Percentiles rank a stretch among this genome's conserved stretches.
These are phyloP conservation scores for Spisula solida DNA, from an alignment of 2,888 invertebrate genomes.

Conservation along the genomic window DNA sequence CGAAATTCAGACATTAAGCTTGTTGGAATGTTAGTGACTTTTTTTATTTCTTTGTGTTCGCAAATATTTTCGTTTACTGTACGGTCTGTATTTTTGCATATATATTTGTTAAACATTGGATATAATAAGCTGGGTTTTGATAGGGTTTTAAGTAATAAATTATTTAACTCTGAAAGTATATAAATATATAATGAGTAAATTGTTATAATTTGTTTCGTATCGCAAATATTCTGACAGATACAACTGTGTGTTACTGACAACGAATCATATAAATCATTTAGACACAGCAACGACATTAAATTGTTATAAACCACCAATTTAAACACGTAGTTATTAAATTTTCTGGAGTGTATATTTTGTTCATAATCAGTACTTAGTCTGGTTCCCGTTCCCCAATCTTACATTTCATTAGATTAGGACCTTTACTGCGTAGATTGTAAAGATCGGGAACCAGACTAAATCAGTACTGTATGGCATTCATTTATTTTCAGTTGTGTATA, in stretches of 20 bases:
- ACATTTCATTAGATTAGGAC: no score
- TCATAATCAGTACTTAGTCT: background rate
- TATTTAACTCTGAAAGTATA: background rate
- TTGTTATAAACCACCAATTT: conserved; percentile 4
- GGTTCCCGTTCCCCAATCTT: no score
- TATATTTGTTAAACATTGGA: no score
- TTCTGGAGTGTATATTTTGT: background rate
- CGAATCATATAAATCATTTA: background rate
- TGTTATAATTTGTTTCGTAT: background rate
- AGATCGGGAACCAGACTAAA: no score
- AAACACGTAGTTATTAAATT: background rate
- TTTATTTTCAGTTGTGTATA: background rate
- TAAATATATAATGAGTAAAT: background rate
- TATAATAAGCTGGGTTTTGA: background rate
- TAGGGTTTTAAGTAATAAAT: background rate
- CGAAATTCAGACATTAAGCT: no score
- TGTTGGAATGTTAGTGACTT: no score
- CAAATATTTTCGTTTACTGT: no score
- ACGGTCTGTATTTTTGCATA: no score
- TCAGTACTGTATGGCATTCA: background rate
- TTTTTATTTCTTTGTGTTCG: no score
- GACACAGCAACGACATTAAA: background rate
- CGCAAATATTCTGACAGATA: background rate
- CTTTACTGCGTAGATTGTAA: no score
- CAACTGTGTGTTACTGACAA: background rate